Base-by-base conservation (phyloP, 2,888 invertebrate genomes). In the Nudaria mundana region DNA sequence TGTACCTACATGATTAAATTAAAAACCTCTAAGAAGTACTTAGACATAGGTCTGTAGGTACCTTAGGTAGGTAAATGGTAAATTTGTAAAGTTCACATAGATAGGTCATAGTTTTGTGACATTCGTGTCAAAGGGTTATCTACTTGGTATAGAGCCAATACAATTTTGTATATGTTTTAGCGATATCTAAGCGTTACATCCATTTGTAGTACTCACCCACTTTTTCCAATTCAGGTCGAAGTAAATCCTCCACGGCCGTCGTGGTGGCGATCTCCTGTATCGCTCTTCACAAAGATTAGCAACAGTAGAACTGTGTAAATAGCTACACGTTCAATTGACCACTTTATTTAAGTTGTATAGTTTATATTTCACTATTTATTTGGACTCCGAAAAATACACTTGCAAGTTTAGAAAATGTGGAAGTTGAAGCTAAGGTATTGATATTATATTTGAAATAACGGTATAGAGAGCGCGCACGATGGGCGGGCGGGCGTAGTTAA, bases 131-230 rank as follows among this genome's bases (percentile, higher is more conserved):
- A 26, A 12, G 12, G 26, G 3, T 12, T 13, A 7, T 12, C 13
- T 2, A 7, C 3, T 26, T 2, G 12, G 7, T 5, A 13, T 2
- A 26, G n/a, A n/a, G n/a, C n/a, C n/a, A 26, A 26, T 26, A 26
- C 3, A 2, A 12, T 10, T 16, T 10, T 20, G 11, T 20, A 14
- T 8, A 16, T n/a, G 7, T 10, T 30, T 10, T n/a, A 29, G 28
- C n/a, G 14, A 30, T 48, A 43, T 30, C 8, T 7, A 38, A 11
- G 18, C 7, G 37, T 42, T 44, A 29, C 28, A 16, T 35, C 29
- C 63, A 64, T 45, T 45, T 48, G 40, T 59, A 64, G 56, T 71
- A 81, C 84, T 81, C 65, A 84, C 84, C 84, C 81, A 81, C 81
- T 81, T 83, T 82, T 80, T 78, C 66, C 63, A 71, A 67, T 64